These are phyloP conservation scores for Cacatua alba DNA, from an alignment of 2,113 vertebrate species.

Conservation along the genomic window DNA sequence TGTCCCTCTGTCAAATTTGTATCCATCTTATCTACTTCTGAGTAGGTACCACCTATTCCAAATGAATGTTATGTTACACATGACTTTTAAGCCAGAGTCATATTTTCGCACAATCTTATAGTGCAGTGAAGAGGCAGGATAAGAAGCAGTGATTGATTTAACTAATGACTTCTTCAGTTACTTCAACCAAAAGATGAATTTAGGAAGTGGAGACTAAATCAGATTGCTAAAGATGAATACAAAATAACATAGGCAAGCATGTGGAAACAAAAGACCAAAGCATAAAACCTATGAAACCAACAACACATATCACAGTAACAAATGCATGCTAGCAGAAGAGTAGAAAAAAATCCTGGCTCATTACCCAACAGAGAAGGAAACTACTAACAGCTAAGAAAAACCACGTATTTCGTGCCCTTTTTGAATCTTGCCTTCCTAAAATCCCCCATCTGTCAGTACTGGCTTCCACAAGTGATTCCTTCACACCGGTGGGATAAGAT, in stretches of 20 bases:
- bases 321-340: not conserved
- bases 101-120: not conserved
- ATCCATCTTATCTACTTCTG: not conserved
- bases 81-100: not conserved
- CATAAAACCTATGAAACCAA: not conserved
- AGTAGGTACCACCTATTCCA: not conserved
- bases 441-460: not conserved
- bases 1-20: not conserved
- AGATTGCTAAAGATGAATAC: not conserved
- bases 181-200: not conserved
- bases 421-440: not conserved
- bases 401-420: not conserved
- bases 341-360: not conserved
- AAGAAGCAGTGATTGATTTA: fast-evolving
- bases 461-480: not conserved
- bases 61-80: not conserved
- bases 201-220: not conserved
- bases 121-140: not conserved
- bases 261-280: not conserved
- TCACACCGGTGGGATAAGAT: not conserved
- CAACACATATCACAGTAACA: not conserved
- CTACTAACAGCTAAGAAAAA: not conserved
- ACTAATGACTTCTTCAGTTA: not conserved
- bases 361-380: not conserved
- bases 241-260: not conserved